Conservation (phyloP, 2,113 vertebrate genomes). For the Chunga burmeisteri region DNA sequence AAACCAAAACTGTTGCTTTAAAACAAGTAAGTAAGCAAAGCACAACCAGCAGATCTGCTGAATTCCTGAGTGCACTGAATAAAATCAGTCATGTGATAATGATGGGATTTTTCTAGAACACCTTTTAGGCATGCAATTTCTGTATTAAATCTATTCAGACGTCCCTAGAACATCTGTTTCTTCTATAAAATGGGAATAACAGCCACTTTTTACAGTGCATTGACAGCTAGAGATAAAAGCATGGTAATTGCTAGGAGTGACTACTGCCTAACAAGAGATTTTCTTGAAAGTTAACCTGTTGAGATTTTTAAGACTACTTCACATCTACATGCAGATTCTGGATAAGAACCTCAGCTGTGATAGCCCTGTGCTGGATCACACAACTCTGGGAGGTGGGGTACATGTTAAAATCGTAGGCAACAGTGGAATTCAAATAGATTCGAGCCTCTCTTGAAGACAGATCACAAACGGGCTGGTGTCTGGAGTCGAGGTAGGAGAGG, state of each 20-base stretch:
- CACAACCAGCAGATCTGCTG: not conserved
- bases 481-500: not conserved
- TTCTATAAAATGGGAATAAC: conserved; percentile 7
- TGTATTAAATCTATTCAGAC: conserved; percentile 31
- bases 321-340: not conserved
- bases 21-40: not conserved
- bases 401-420: not conserved
- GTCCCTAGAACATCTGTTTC: conserved; percentile 28
- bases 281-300: not conserved
- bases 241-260: not conserved
- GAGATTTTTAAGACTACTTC: not conserved
- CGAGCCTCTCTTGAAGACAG: not conserved
- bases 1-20: not conserved
- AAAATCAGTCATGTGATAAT: conserved; percentile 44
- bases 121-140: conserved; percentile 42
- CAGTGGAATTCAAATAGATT: not conserved
- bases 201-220: not conserved
- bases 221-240: conserved; percentile 48
- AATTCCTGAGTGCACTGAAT: conserved; percentile 37
- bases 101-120: conserved; percentile 63
- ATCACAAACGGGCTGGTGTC: not conserved
- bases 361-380: not conserved
- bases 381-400: not conserved
- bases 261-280: not conserved
- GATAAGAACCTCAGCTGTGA: not conserved